Base-by-base conservation (phyloP, 2,113 vertebrate species). In the Sminthopsis crassicaudata region DNA sequence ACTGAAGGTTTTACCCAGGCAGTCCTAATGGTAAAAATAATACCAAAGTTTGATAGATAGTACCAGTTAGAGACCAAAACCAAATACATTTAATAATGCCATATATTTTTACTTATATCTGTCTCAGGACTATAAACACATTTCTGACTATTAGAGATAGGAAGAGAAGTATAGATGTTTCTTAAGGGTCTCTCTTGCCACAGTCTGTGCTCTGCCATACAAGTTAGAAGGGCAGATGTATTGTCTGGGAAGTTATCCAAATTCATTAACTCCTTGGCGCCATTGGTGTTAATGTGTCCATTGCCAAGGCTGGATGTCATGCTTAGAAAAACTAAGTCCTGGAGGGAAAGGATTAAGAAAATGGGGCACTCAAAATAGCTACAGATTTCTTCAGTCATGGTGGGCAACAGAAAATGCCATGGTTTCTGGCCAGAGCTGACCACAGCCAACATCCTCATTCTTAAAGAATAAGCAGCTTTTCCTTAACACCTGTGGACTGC, bases 201-300 rank as follows among this genome's bases (percentile, higher is more conserved):
- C 90, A 95, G 94, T 95, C 95, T 92, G 94, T 97, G 96, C 67
- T 97, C 91, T 95, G 97, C 97, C 97, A 97, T 89, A 16, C 95
- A 98, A 98, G 95, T 96, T 97, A 97, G 93, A 96, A 93, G 97
- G 98, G 96, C 98, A 98, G 98, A 98, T 98, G 98, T 96, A 97
- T 97, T 97, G 98, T 98, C 98, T 98, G 98, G 98, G 98, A 98
- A 98, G 92, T 89, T 91, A 96, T 98, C 98, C 98, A 98, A 98
- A 97, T 98, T 98, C 96, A 98, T 94, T 98, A 98, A 98, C 97
- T 98, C 96, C 95, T 95, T 97, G 97, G 97, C 98, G 97, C 88
- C 97, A 98, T 67, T 91, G 97, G 95, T 97, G 97, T 97, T 96
- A 98, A 92, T 96, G 96, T 91, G 76, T 67, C 92, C 94, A 96